These are phyloP conservation scores for Neosalanx taihuensis DNA, from an alignment of 2,797 vertebrate species.

Conservation along the genomic window DNA sequence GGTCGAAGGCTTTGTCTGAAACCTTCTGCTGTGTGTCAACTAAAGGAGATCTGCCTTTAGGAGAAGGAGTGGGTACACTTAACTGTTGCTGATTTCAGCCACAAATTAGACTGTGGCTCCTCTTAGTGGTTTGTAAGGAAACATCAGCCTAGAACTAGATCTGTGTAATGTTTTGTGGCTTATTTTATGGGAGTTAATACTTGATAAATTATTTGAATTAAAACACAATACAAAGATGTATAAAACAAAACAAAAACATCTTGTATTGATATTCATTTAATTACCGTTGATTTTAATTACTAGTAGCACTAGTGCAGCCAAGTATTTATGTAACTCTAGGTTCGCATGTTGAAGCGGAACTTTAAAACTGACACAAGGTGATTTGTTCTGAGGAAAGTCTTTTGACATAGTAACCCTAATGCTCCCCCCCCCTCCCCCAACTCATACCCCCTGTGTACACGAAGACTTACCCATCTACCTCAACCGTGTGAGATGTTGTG, in stretches of 20 bases:
- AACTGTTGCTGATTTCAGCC: constrained; percentile 44
- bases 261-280: background rate
- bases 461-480: constrained; percentile 82
- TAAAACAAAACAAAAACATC: constrained; percentile 61
- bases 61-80: constrained; percentile 17
- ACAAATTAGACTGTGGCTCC: constrained; percentile 59
- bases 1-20: constrained; percentile 40
- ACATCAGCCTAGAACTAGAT: constrained; percentile 28
- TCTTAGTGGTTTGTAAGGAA: constrained; percentile 59
- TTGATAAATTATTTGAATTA: no score
- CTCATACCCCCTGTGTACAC: constrained; percentile 57
- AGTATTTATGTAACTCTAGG: constrained; percentile 45
- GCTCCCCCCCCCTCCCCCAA: constrained; percentile 34
- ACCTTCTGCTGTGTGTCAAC: constrained; percentile 64
- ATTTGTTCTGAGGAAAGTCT: constrained; percentile 67
- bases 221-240: constrained; percentile 13
- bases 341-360: constrained; percentile 62
- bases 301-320: constrained; percentile 61
- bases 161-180: no score
- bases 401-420: constrained; percentile 58
- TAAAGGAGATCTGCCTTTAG: constrained; percentile 40
- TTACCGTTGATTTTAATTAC: constrained; percentile 52
- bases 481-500: constrained; percentile 79
- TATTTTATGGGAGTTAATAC: no score
- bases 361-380: constrained; percentile 70